A percentile compares a stretch with the other conserved stretches of the same genome.
These are phyloP conservation scores for Hydrotaea diabolus DNA, from an alignment of 2,888 invertebrate species.

Conservation along the genomic window DNA sequence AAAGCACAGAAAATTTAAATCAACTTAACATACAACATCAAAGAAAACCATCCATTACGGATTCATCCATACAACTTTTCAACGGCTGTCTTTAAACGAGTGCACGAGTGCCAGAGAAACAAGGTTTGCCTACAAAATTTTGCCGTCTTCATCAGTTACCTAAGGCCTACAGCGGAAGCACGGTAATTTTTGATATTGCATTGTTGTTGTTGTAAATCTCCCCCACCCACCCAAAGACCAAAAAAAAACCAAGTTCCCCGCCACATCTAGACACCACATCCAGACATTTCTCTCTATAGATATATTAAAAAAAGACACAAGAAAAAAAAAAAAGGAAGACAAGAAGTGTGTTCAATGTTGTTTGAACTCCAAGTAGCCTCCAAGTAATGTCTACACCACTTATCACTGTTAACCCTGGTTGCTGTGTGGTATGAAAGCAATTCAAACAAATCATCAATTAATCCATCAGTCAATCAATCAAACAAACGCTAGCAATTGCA, in stretches of 20 bases:
- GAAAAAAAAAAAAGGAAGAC: too few species aligned
- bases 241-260: too few species aligned
- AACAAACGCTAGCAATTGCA: background rate
- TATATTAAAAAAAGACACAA: too few species aligned
- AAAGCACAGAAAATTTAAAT: conserved; percentile 18
- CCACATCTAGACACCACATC: too few species aligned
- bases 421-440: conserved; percentile 45
- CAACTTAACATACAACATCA: conserved; percentile 9
- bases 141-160: background rate
- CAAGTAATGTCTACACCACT: too few species aligned
- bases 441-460: background rate
- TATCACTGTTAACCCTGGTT: conserved; percentile 20
- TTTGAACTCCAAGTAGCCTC: too few species aligned
- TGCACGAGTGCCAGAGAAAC: too few species aligned
- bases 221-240: too few species aligned
- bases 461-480: background rate
- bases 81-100: background rate
- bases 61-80: background rate
- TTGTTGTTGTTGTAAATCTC: conserved; percentile 28
- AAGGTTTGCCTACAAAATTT: background rate
- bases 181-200: conserved; percentile 42
- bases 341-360: too few species aligned
- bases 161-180: background rate
- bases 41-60: background rate
- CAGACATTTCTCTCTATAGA: too few species aligned